Evolutionary conservation across 2,113 vertebrate species (phyloP).

Genomic region (Odontesthes bonariensis): DNA sequence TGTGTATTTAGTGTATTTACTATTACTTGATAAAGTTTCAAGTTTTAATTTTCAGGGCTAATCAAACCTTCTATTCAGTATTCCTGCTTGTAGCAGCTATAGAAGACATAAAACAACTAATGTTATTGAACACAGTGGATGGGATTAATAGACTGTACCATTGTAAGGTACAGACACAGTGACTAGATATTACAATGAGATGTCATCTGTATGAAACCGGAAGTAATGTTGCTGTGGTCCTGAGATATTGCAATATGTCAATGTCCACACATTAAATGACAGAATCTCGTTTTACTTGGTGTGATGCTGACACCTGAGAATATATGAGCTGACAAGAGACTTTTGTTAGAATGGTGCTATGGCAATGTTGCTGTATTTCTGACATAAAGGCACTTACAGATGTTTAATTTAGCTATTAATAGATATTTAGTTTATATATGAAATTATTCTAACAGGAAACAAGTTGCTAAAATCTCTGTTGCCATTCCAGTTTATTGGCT

Average conservation of each 20-base stretch:
- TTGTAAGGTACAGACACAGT: not conserved
- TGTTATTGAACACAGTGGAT: conserved; percentile 19
- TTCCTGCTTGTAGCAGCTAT: no score
- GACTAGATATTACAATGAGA: conserved; percentile 1
- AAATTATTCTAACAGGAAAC: conserved; percentile 29
- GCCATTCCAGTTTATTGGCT: not conserved
- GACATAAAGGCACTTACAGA: conserved; percentile 6
- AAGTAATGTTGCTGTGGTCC: conserved; percentile 56
- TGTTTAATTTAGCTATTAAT: not conserved
- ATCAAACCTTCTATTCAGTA: not conserved
- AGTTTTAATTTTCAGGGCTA: not conserved
- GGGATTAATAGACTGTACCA: conserved; percentile 20
- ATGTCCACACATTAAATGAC: conserved; percentile 24
- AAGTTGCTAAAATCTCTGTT: not conserved
- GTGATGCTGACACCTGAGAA: not conserved
- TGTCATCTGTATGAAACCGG: conserved; percentile 35
- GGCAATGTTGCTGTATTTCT: conserved; percentile 7
- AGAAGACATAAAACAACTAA: conserved; percentile 9
- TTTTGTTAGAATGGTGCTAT: conserved; percentile 6
- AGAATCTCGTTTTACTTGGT: conserved; percentile 42
- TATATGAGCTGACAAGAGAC: conserved; percentile 20
- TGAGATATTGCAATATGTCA: conserved; percentile 56
- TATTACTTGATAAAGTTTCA: not conserved
- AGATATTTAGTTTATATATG: conserved; percentile 24
- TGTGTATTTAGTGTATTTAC: no score